A percentile compares a stretch with the other conserved stretches of the same genome.
phyloP scores from a whole-genome alignment of 2,113 vertebrate genomes.

The Bubo bubo region DNA sequence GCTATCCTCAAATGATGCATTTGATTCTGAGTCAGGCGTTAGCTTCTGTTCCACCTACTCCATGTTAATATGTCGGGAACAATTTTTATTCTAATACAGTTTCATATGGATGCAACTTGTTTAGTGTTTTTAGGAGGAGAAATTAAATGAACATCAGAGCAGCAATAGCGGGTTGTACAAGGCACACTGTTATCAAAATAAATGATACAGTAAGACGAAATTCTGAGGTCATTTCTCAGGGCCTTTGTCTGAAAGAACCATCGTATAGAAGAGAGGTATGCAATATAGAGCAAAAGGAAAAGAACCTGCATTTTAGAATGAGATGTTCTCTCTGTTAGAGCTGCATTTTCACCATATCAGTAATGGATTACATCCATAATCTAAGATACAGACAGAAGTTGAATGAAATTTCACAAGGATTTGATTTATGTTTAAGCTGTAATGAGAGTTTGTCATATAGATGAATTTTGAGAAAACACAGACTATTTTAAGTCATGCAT shows the following conservation, averaged over 20 bases:
- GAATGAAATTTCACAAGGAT: slow-evolving; percentile 25
- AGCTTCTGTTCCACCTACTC: background rate
- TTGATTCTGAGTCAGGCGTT: background rate
- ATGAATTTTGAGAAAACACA: slow-evolving; percentile 3
- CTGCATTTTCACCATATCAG: background rate
- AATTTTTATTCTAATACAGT: background rate
- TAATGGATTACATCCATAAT: background rate
- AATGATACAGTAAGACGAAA: background rate
- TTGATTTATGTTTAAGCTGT: slow-evolving; percentile 39
- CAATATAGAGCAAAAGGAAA: background rate
- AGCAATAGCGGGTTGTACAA: background rate
- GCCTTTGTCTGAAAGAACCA: background rate
- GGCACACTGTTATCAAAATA: background rate
- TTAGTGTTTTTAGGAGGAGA: background rate
- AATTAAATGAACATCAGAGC: background rate
- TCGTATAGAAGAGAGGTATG: background rate
- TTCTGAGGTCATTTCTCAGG: background rate
- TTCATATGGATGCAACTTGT: background rate
- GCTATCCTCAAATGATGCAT: background rate
- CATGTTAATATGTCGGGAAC: background rate
- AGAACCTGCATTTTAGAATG: background rate
- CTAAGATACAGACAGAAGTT: background rate
- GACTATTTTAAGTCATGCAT: background rate
- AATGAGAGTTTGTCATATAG: slow-evolving; percentile 19
- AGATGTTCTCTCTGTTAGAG: background rate